phyloP scores from a whole-genome alignment of 1,140 invertebrate genomes.

The Drosophila ficusphila region DNA sequence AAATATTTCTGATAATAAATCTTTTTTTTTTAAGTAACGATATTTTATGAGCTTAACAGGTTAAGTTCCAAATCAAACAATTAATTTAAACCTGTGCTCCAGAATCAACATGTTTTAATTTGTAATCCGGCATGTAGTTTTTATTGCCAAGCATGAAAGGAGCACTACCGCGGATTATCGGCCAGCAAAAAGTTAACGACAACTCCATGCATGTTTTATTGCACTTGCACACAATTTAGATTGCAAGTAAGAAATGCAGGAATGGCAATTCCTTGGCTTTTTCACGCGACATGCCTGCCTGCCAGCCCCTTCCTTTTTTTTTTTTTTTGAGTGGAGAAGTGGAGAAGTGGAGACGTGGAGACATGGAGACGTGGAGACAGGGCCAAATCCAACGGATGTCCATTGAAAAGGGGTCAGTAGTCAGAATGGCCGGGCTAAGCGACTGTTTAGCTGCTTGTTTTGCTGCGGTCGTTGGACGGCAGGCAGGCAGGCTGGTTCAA shows the following conservation, averaged over 20 bases:
- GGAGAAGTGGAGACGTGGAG: slow-evolving; percentile 20
- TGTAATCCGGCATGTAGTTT: no score
- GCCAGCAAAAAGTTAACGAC: not conserved
- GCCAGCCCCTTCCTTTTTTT: no score
- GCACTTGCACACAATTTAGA: not conserved
- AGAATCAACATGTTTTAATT: no score
- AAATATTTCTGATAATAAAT: no score
- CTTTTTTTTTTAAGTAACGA: no score
- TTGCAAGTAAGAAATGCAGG: not conserved
- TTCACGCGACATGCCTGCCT: rapidly evolving
- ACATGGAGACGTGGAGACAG: slow-evolving; percentile 27
- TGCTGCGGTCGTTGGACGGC: slow-evolving; percentile 61
- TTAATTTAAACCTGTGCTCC: no score
- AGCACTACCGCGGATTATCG: no score
- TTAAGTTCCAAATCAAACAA: no score
- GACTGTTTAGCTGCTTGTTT: slow-evolving; percentile 81
- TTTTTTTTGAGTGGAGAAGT: slow-evolving; percentile 9
- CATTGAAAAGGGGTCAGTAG: slow-evolving; percentile 80
- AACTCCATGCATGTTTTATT: not conserved
- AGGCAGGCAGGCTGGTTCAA: slow-evolving; percentile 15
- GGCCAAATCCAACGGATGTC: slow-evolving; percentile 62
- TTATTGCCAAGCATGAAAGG: no score
- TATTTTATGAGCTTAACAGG: no score
- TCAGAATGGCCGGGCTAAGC: slow-evolving; percentile 66
- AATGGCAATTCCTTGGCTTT: not conserved